Base-by-base conservation (phyloP, 2,113 vertebrate genomes). In the Embiotoca jacksoni region DNA sequence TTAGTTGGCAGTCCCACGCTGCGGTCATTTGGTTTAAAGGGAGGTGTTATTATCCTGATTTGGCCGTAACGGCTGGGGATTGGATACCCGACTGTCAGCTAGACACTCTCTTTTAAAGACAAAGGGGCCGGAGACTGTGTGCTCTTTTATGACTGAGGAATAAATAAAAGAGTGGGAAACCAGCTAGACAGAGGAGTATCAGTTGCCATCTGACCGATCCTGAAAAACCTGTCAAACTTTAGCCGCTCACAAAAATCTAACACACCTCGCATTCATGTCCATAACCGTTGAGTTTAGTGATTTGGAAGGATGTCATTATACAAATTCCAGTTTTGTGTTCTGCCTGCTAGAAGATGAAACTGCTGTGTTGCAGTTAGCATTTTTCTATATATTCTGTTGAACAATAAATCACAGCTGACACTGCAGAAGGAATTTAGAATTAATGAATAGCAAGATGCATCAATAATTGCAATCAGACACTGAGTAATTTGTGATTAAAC, bases 41-140 rank as follows among this genome's bases (percentile, higher is more conserved):
- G 92, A 95, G 90, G 92, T 94, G 94, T 95, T 93, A 94, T 94
- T 94, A 94, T 94, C 92, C 93, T 94, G 92, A 95, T 95, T 95
- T 94, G 92, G 90, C 93, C 82, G 78, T 93, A 94, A 94, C 91
- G 76, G 89, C 87, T 91, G 84, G 89, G 91, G 89, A 94, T 91
- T 91, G 92, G 93, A 87, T 88, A 83, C 89, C 88, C 91, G 75
- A 93, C 89, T 91, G 90, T 87, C 92, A 86, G 92, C 81, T 82
- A 70, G 72, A 83, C 82, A 88, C 82, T 92, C 84, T 83, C 87
- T 85, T 90, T 90, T 88, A 92, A 94, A 92, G 85, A 92, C 87
- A 91, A 91, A 90, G 83, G 49, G 71, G 66, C 68, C 59, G 65
- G 84, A 86, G 75, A 90, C 83, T 73, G 71, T 75, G 81, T 88